A percentile compares a stretch with the other conserved stretches of the same genome.
These are phyloP conservation scores for Limnodromus scolopaceus DNA, from an alignment of 2,797 vertebrate genomes.

Conservation along the genomic window DNA sequence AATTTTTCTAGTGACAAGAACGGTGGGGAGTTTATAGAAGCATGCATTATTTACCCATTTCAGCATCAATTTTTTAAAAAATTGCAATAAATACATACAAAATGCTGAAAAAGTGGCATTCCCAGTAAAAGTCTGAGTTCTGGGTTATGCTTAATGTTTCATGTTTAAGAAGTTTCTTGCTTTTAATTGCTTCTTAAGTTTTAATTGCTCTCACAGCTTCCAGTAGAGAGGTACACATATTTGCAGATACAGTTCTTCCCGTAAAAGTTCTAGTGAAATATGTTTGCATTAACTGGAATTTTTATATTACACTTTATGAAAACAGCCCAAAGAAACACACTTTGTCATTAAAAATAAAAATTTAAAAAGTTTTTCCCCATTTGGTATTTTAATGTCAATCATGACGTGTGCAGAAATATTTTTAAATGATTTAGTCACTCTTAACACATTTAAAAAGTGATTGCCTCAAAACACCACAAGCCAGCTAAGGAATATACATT, in stretches of 20 bases:
- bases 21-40: not conserved
- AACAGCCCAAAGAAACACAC: not conserved
- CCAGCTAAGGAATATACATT: not conserved
- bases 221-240: not conserved
- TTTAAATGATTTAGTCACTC: not conserved
- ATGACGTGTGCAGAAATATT: not conserved
- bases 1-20: not conserved
- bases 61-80: not conserved
- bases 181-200: not conserved
- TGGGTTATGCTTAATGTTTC: not conserved
- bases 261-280: not conserved
- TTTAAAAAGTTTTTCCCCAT: not conserved
- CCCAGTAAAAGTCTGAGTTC: not conserved
- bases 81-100: not conserved
- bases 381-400: not conserved
- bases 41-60: not conserved
- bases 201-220: not conserved
- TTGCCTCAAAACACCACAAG: not conserved
- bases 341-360: not conserved
- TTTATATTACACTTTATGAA: not conserved
- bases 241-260: not conserved
- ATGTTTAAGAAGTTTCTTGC: not conserved
- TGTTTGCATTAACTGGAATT: not conserved
- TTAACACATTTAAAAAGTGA: not conserved
- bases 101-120: not conserved